These are phyloP conservation scores for Drosophila mimetica DNA, from an alignment of 2,888 invertebrate genomes.

Conservation along the genomic window DNA sequence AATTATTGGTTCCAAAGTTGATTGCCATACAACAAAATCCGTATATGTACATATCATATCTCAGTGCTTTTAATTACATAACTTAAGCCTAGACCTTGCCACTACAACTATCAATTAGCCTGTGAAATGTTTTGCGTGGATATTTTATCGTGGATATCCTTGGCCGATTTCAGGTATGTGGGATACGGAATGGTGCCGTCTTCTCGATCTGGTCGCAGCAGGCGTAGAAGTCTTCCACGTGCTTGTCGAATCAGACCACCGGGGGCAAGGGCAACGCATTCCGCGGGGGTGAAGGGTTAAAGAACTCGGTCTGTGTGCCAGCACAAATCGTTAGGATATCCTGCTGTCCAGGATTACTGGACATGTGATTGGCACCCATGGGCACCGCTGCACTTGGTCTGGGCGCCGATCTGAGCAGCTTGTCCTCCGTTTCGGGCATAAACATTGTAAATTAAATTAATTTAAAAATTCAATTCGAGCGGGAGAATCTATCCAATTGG, in stretches of 20 bases:
- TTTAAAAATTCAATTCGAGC: too few species aligned
- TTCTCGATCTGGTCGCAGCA: constrained; percentile 98
- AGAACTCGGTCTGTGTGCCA: constrained; percentile 80
- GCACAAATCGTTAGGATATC: constrained; percentile 80
- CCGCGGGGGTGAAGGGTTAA: constrained; percentile 8
- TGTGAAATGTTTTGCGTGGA: constrained; percentile 86
- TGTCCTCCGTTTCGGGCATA: constrained; percentile 81
- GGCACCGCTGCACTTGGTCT: constrained; percentile 68
- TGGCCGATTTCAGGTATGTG: constrained; percentile 94
- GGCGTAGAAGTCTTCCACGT: constrained; percentile 96
- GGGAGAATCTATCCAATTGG: constrained; percentile 42
- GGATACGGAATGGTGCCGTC: constrained; percentile 94
- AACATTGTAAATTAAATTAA: constrained; percentile 72
- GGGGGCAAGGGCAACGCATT: constrained; percentile 9
- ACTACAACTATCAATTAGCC: constrained; percentile 82
- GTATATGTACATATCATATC: too few species aligned
- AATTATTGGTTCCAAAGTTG: too few species aligned
- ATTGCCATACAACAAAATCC: background rate
- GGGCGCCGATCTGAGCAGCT: constrained; percentile 81
- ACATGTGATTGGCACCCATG: too few species aligned
- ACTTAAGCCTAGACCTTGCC: constrained; percentile 1
- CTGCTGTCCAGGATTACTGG: too few species aligned
- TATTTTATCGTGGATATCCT: constrained; percentile 96
- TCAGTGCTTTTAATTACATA: constrained; percentile 4
- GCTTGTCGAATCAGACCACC: constrained; percentile 90